A percentile compares a stretch with the other conserved stretches of the same genome.
Evolutionary conservation across 2,797 vertebrate genomes (phyloP).

Genomic region (Rhabdophis nuchalis): DNA sequence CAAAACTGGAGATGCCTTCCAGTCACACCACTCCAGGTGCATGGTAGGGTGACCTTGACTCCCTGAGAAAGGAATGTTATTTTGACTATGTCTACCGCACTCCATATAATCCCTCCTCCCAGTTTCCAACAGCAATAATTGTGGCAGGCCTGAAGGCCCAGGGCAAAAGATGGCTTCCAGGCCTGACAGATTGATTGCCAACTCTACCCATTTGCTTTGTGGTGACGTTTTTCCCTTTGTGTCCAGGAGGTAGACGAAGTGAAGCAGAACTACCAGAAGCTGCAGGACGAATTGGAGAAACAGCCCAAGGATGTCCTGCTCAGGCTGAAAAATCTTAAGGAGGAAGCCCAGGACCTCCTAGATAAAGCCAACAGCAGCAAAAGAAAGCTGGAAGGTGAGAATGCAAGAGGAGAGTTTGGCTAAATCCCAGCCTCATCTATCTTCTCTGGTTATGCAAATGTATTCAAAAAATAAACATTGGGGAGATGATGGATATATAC

Average conservation of each 20-base stretch:
- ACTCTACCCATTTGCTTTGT: background rate
- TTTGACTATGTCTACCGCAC: no score
- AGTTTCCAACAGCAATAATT: no score
- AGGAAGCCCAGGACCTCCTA: constrained; percentile 75
- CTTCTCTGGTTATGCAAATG: background rate
- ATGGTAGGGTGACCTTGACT: no score
- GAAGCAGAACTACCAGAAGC: constrained; percentile 64
- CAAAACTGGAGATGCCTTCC: no score
- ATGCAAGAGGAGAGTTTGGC: background rate
- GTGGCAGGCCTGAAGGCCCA: no score
- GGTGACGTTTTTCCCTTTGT: background rate
- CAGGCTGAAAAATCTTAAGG: constrained; percentile 66
- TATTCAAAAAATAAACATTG: background rate
- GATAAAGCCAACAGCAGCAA: constrained; percentile 74
- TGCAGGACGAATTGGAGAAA: constrained; percentile 69
- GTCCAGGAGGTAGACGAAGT: constrained; percentile 73
- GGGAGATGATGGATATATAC: background rate
- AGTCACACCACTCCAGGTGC: no score
- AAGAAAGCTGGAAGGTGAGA: constrained; percentile 72
- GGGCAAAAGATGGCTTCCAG: no score
- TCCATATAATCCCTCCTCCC: no score
- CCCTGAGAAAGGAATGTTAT: no score
- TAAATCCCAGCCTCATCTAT: background rate
- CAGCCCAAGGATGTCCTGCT: constrained; percentile 66
- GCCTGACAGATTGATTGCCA: no score